Evolutionary conservation across 2,113 vertebrate species (phyloP).

Genomic region (Hemibagrus wyckioides): DNA sequence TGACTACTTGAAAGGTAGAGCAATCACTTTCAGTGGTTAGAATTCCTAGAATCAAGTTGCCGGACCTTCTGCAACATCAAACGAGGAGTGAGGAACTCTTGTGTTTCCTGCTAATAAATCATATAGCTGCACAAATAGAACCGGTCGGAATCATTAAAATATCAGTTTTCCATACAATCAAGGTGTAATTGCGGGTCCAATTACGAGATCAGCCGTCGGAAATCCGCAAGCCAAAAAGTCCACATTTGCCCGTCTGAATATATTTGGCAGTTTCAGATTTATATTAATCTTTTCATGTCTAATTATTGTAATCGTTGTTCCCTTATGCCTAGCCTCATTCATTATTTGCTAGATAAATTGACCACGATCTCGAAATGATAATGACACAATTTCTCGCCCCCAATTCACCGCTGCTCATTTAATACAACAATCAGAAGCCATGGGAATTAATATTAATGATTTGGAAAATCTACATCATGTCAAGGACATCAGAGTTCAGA

Average conservation of each 20-base stretch:
- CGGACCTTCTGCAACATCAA: background rate
- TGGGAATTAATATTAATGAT: slow-evolving; percentile 51
- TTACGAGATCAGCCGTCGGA: background rate
- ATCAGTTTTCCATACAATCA: background rate
- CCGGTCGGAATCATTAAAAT: background rate
- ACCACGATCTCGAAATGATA: slow-evolving; percentile 23
- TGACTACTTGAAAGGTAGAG: background rate
- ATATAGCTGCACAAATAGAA: background rate
- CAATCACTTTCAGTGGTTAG: background rate
- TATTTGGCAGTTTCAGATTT: background rate
- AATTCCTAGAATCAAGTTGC: background rate
- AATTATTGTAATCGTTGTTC: slow-evolving; percentile 38
- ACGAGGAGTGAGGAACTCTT: background rate
- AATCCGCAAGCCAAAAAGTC: background rate
- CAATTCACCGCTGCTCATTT: slow-evolving; percentile 26
- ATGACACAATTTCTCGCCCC: slow-evolving; percentile 37
- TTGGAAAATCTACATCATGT: slow-evolving; percentile 38
- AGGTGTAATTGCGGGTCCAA: background rate
- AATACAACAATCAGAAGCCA: slow-evolving; percentile 39
- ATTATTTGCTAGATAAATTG: slow-evolving; percentile 33
- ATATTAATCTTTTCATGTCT: slow-evolving; percentile 31
- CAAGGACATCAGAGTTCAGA: slow-evolving; percentile 24
- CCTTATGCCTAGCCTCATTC: slow-evolving; percentile 30
- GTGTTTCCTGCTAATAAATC: slow-evolving; percentile 32
- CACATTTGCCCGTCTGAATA: background rate